A percentile compares a stretch with the other conserved stretches of the same genome.
These are phyloP conservation scores for Sebastes hubbsi DNA, from an alignment of 2,797 vertebrate species.

Conservation along the genomic window DNA sequence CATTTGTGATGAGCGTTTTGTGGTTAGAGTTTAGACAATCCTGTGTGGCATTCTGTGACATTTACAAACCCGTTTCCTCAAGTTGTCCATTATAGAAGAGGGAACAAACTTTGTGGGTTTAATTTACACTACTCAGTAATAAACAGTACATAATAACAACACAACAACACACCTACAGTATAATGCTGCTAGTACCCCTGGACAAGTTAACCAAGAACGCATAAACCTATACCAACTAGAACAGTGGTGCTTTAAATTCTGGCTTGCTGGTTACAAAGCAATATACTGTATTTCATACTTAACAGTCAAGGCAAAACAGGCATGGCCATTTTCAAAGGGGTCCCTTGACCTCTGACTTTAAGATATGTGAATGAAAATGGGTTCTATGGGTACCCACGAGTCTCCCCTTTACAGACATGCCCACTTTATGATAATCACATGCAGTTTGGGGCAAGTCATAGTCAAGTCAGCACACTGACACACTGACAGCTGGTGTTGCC, in stretches of 20 bases:
- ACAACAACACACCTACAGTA: neutral
- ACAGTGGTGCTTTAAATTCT: neutral
- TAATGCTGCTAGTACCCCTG: neutral
- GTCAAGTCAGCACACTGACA: too few species aligned
- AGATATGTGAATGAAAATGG: too few species aligned
- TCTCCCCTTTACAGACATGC: too few species aligned
- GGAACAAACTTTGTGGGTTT: neutral
- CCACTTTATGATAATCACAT: too few species aligned
- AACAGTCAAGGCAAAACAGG: too few species aligned
- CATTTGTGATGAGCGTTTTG: constrained; percentile 57
- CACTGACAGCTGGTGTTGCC: too few species aligned
- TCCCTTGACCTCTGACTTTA: too few species aligned
- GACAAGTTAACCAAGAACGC: neutral
- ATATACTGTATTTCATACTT: neutral
- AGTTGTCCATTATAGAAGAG: constrained; percentile 32
- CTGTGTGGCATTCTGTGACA: constrained; percentile 33
- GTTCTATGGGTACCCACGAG: too few species aligned
- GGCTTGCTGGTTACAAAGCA: neutral
- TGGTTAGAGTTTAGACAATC: constrained; percentile 35
- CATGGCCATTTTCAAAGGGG: too few species aligned
- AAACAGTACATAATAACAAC: constrained; percentile 9
- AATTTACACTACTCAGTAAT: constrained; percentile 15
- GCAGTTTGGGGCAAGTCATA: too few species aligned
- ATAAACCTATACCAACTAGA: neutral
- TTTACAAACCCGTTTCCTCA: constrained; percentile 38